Evolutionary conservation across 1,140 invertebrate genomes (phyloP).

Genomic region (Magallana gigas): DNA sequence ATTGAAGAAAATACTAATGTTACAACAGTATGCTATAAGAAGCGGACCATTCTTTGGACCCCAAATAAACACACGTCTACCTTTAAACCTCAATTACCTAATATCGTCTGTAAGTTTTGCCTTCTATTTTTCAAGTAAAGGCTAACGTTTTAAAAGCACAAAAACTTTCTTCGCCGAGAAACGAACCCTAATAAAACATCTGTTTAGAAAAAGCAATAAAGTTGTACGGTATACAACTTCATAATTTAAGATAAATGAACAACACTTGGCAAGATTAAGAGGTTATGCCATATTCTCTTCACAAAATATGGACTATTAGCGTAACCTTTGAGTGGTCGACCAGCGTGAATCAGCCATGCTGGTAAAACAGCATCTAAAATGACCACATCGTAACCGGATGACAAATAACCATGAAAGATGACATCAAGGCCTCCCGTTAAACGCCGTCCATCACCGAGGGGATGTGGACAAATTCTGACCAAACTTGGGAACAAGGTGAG

Average conservation of each 20-base stretch:
- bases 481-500: conserved; percentile 33
- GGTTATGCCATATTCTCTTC: conserved; percentile 17
- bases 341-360: not conserved
- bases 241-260: conserved; percentile 18
- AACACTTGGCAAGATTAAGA: conserved; percentile 28
- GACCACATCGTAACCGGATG: conserved; percentile 22
- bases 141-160: not conserved
- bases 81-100: not conserved
- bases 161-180: not conserved
- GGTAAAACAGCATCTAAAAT: conserved; percentile 21
- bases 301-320: conserved; percentile 28
- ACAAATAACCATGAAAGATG: conserved; percentile 28
- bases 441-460: conserved; percentile 2
- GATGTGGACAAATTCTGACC: conserved; percentile 33
- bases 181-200: not conserved
- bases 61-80: not conserved
- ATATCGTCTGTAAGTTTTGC: not conserved
- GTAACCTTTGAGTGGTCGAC: conserved; percentile 25
- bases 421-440: conserved; percentile 23
- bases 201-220: conserved; percentile 31
- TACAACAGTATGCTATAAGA: not conserved
- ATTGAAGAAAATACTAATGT: not conserved
- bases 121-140: too few relatives aligned
- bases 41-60: not conserved
- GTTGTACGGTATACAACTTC: conserved; percentile 25